phyloP scores from a whole-genome alignment of 1,140 invertebrate genomes.

The Drosophila pectinifera region DNA sequence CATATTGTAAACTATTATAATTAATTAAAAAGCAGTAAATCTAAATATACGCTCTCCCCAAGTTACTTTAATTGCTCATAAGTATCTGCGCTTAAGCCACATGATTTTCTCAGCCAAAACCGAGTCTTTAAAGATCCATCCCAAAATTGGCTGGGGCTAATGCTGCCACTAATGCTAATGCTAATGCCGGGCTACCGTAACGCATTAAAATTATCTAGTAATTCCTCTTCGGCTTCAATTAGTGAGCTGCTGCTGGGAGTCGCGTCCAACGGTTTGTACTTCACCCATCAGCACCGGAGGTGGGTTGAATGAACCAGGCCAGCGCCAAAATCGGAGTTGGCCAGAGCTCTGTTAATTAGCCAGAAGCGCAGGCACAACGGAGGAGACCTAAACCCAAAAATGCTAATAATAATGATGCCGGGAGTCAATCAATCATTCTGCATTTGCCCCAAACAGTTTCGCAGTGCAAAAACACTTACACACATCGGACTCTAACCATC shows the following conservation, averaged over 20 bases:
- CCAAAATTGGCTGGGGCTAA: conserved; percentile 33
- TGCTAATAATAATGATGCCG: conserved; percentile 69
- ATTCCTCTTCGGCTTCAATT: conserved; percentile 55
- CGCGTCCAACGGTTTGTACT: conserved; percentile 57
- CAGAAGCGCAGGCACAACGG: conserved; percentile 66
- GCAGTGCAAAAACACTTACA: conserved; percentile 57
- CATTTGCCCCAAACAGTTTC: conserved; percentile 66
- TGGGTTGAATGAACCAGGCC: conserved; percentile 54
- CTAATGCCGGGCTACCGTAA: conserved; percentile 55
- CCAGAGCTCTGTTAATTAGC: conserved; percentile 68
- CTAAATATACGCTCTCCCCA: background rate
- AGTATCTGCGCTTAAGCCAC: background rate
- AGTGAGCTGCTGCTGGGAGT: conserved; percentile 38
- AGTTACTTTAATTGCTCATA: conserved; percentile 5
- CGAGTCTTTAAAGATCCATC: background rate
- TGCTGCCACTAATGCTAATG: conserved; percentile 22
- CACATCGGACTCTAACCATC: conserved; percentile 1
- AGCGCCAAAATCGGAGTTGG: conserved; percentile 27
- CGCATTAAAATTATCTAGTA: conserved; percentile 63
- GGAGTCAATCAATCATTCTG: conserved; percentile 79
- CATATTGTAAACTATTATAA: background rate
- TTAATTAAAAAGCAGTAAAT: no score
- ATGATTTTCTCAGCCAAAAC: conserved; percentile 13
- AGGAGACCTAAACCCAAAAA: conserved; percentile 36
- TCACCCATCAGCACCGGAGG: conserved; percentile 41